Percentiles rank a stretch among this genome's conserved stretches.
Evolutionary conservation across 2,888 invertebrate genomes (phyloP).

Genomic region (Drosophila anceps): DNA sequence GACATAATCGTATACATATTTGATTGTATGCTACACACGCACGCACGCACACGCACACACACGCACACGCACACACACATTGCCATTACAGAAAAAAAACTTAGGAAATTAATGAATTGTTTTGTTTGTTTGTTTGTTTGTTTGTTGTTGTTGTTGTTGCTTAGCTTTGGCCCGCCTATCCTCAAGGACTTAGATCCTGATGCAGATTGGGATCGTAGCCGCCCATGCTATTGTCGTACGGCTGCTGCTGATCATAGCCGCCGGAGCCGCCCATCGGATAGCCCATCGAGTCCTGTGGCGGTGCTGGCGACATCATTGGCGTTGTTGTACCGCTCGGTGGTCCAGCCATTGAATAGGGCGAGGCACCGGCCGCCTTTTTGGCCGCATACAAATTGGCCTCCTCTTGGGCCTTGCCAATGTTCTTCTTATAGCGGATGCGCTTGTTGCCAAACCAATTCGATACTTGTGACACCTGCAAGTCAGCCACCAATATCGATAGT

Average conservation of each 20-base stretch:
- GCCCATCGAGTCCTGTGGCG: constrained; percentile 96
- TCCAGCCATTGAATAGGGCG: constrained; percentile 94
- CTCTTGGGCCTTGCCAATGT: constrained; percentile 99
- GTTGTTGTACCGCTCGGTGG: constrained; percentile 95
- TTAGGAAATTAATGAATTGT: constrained; percentile 30
- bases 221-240: constrained; percentile 95
- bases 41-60: constrained; percentile 24
- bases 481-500: background rate
- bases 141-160: constrained; percentile 9
- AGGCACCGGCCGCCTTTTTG: constrained; percentile 97
- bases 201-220: constrained; percentile 95
- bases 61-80: constrained; percentile 18
- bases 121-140: constrained; percentile 19
- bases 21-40: constrained; percentile 59
- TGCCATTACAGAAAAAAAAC: constrained; percentile 39
- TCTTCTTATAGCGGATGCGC: constrained; percentile 99
- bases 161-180: constrained; percentile 71
- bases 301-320: constrained; percentile 98
- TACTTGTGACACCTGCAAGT: constrained; percentile 89
- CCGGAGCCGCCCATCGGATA: constrained; percentile 96
- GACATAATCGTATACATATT: constrained; percentile 72
- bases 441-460: constrained; percentile 99
- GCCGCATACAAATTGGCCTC: constrained; percentile 99
- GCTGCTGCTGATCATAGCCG: constrained; percentile 95
- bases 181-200: constrained; percentile 91